A percentile compares a stretch with the other conserved stretches of the same genome.
These are phyloP conservation scores for Parotia lawesii DNA, from an alignment of 2,113 vertebrate genomes.

Conservation along the genomic window DNA sequence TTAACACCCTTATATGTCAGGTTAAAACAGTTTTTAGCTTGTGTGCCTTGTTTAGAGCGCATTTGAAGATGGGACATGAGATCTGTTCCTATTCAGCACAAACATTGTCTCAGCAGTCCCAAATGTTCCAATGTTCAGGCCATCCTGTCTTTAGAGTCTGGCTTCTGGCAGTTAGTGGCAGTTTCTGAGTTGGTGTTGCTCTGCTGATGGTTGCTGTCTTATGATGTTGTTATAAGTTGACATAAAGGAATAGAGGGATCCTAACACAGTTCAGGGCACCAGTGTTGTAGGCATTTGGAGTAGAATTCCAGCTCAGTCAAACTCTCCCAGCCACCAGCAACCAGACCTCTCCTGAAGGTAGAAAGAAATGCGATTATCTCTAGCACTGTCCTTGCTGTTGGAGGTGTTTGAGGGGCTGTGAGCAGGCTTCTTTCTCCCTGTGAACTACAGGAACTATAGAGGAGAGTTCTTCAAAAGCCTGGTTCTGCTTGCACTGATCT, in stretches of 20 bases:
- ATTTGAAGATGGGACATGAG: not conserved
- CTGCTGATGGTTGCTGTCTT: not conserved
- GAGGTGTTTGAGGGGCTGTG: not conserved
- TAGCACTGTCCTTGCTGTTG: not conserved
- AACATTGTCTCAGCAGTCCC: not conserved
- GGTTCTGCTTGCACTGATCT: not conserved
- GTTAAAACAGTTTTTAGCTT: not conserved
- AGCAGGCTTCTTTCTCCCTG: not conserved
- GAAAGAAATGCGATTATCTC: not conserved
- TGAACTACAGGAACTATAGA: not conserved
- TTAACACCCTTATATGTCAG: not conserved
- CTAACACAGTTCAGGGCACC: not conserved
- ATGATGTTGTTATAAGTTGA: not conserved
- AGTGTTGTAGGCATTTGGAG: not conserved
- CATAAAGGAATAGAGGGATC: not conserved
- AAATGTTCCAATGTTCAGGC: not conserved
- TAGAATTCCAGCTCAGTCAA: not conserved
- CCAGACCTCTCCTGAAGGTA: not conserved
- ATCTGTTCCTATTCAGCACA: not conserved
- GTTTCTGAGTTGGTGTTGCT: not conserved
- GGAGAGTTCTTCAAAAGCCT: not conserved
- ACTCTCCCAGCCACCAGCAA: not conserved
- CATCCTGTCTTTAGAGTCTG: not conserved
- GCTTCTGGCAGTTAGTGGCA: not conserved
- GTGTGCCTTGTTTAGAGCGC: not conserved